These are phyloP conservation scores for Geotrypetes seraphini DNA, from an alignment of 2,797 vertebrate genomes.

Conservation along the genomic window DNA sequence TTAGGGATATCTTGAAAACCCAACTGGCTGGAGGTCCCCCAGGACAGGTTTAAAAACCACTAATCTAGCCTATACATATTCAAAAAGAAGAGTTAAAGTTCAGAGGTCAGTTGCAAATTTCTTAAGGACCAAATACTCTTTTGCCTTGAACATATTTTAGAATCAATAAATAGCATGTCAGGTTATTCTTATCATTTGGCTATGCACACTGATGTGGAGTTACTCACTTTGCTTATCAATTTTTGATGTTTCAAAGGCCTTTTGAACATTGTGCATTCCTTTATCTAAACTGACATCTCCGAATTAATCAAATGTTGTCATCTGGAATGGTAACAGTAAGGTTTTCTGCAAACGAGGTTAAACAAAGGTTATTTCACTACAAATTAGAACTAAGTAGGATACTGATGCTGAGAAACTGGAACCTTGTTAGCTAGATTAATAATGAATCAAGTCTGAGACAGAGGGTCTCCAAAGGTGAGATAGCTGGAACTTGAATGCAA, in stretches of 20 bases:
- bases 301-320: slow-evolving; percentile 32
- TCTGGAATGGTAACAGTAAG: slow-evolving; percentile 28
- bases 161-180: too few species aligned
- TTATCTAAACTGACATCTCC: slow-evolving; percentile 18
- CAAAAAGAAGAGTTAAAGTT: too few species aligned
- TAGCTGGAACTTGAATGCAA: slow-evolving; percentile 42
- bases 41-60: too few species aligned
- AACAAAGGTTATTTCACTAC: slow-evolving; percentile 46
- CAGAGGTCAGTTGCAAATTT: too few species aligned
- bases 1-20: too few species aligned
- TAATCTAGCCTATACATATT: too few species aligned
- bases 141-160: too few species aligned
- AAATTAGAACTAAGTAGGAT: slow-evolving; percentile 48
- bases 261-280: slow-evolving; percentile 19
- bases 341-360: slow-evolving; percentile 39
- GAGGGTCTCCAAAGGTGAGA: slow-evolving; percentile 46
- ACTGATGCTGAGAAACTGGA: slow-evolving; percentile 33
- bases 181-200: too few species aligned
- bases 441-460: slow-evolving; percentile 48
- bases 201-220: too few species aligned
- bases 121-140: too few species aligned
- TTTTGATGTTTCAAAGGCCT: slow-evolving; percentile 8
- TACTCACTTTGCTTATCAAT: too few species aligned
- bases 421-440: slow-evolving; percentile 44
- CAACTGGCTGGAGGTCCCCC: too few species aligned